Base-by-base conservation (phyloP, 2,113 vertebrate genomes). In the Thalassarche chlororhynchos region DNA sequence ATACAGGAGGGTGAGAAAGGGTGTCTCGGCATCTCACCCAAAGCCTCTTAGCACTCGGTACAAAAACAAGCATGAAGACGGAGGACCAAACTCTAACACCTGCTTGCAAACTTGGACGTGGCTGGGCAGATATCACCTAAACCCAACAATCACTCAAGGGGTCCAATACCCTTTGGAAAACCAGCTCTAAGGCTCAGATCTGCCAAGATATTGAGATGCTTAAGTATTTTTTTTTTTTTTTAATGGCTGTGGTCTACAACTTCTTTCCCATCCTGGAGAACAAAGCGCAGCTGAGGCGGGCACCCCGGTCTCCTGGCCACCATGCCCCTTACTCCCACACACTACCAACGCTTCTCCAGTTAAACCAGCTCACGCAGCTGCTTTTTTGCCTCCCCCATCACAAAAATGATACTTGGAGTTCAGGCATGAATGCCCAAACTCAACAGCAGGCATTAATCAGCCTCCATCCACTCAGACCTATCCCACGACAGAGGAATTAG, bases 231-330 rank as follows among this genome's bases (percentile, higher is more conserved):
- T 3, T 10, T 16, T n/a, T 17, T 42, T 23, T 21, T 46, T 40
- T 80, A 12, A 58, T 40, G 40, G 25, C 36, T 75, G 36, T 72
- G 17, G 8, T 29, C 31, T 36, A 32, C 38, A 62, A 32, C 3
- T 14, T 58, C n/a, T 61, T 68, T 82, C 32, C 14, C 32, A 58
- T 36, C 32, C 32, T 68, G 66, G 42, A 76, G 52, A 76, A n/a
- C 17, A 31, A 49, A 60, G 47, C 0, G 2, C 32, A 86, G 23
- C 32, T 18, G 6, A 46, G 28, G 38, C 0, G 0, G n/a, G 15
- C 34, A 78, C 12, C n/a, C 18, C 3, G 1, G n/a, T 32, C 13
- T 55, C 44, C 7, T 21, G 38, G 13, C 8, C 46, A 17, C 5
- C 24, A 1, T 38, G 29, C 12, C 24, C 12, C 52, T 60, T 54